phyloP scores from a whole-genome alignment of 2,888 invertebrate species.

The Leptinotarsa juncta region DNA sequence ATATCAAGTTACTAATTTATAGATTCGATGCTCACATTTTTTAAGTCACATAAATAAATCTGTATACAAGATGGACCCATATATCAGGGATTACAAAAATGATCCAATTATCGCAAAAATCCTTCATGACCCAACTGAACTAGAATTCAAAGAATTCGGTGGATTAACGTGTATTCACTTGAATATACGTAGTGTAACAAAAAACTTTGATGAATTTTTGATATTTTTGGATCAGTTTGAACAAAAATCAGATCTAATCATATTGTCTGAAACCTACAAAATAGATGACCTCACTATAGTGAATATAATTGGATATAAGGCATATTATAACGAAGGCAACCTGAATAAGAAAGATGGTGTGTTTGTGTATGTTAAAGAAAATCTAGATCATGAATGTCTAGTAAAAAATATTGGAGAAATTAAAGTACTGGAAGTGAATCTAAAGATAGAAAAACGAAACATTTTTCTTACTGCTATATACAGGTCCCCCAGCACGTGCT shows the following conservation, averaged over 20 bases:
- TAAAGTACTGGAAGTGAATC: slow-evolving; percentile 6
- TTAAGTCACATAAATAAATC: background rate
- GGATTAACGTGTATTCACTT: slow-evolving; percentile 1
- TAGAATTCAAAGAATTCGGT: background rate
- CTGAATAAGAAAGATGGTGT: slow-evolving; percentile 17
- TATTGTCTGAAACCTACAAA: slow-evolving; percentile 17
- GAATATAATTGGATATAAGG: slow-evolving; percentile 8
- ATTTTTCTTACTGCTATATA: background rate
- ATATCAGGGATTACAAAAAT: slow-evolving; percentile 13
- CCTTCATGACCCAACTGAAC: background rate
- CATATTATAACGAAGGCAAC: slow-evolving; percentile 21
- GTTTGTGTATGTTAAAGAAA: background rate
- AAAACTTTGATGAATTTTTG: slow-evolving; percentile 19
- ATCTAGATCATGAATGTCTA: background rate
- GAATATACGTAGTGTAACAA: slow-evolving; percentile 16
- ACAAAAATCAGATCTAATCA: background rate
- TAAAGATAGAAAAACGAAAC: background rate
- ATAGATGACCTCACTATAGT: slow-evolving; percentile 5
- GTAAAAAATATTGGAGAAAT: slow-evolving; percentile 18
- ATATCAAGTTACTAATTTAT: too few species aligned
- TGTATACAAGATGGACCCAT: slow-evolving; percentile 17
- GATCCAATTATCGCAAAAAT: slow-evolving; percentile 12
- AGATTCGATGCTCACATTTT: too few species aligned
- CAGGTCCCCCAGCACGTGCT: background rate
- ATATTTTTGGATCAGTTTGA: slow-evolving; percentile 6